Conservation (phyloP, 1,140 invertebrate species). For the Chionoecetes opilio region DNA sequence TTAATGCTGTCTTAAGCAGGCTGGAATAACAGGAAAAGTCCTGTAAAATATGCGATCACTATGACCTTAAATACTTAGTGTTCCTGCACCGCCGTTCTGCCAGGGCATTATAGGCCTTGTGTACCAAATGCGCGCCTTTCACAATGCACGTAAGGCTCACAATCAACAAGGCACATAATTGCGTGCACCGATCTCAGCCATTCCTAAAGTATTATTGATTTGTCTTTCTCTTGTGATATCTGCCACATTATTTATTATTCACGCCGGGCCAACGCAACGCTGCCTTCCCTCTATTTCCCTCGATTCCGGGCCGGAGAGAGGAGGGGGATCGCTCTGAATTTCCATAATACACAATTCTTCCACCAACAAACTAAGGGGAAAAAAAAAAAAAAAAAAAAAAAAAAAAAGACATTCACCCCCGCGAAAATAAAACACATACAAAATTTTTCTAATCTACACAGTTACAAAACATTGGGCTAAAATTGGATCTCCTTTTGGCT, state of each 20-base stretch:
- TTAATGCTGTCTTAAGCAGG: conserved; percentile 37
- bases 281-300: conserved; percentile 61
- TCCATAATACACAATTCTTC: conserved; percentile 75
- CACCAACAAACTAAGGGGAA: conserved; percentile 61
- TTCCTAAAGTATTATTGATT: conserved; percentile 79
- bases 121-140: conserved; percentile 62
- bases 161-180: conserved; percentile 79
- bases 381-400: conserved; percentile 73
- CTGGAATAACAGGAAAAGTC: conserved; percentile 65
- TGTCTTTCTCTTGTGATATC: conserved; percentile 79
- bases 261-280: conserved; percentile 64
- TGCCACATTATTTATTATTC: conserved; percentile 79
- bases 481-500: conserved; percentile 61
- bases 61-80: conserved; percentile 79
- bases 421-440: conserved; percentile 78
- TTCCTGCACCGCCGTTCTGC: conserved; percentile 55
- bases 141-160: conserved; percentile 78
- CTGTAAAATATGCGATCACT: conserved; percentile 76
- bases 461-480: conserved; percentile 79
- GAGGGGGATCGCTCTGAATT: neutral
- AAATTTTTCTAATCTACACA: conserved; percentile 79
- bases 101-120: conserved; percentile 74
- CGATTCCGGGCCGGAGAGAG: conserved; percentile 39
- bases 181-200: conserved; percentile 75
- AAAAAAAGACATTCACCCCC: conserved; percentile 74